Conservation (phyloP, 2,888 invertebrate genomes). For the Timema cristinae region DNA sequence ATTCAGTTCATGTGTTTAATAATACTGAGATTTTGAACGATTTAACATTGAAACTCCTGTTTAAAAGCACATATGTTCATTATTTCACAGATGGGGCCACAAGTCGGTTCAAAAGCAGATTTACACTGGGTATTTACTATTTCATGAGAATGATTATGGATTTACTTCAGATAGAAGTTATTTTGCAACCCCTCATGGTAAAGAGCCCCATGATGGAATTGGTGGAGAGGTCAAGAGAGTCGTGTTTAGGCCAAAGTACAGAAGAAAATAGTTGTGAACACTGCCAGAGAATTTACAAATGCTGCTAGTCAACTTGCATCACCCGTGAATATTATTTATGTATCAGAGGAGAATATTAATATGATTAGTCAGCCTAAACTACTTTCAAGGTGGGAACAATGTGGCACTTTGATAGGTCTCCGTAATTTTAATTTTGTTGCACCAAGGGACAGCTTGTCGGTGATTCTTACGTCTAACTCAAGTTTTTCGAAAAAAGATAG, state of each 20-base stretch:
- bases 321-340: background rate
- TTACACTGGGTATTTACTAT: background rate
- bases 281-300: too few relatives aligned
- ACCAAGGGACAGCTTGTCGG: too few relatives aligned
- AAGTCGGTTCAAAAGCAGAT: constrained; percentile 8
- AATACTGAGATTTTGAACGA: too few relatives aligned
- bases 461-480: too few relatives aligned
- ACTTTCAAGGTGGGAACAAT: too few relatives aligned
- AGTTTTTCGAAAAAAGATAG: too few relatives aligned
- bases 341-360: background rate
- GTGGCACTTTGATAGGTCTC: too few relatives aligned
- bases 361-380: too few relatives aligned
- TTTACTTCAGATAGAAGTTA: constrained; percentile 5
- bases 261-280: background rate
- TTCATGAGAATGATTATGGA: background rate
- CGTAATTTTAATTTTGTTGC: too few relatives aligned
- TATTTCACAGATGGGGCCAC: constrained; percentile 5
- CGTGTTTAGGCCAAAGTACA: background rate
- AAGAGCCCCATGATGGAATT: constrained; percentile 1
- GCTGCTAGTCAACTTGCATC: background rate
- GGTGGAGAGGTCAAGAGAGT: background rate
- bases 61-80: background rate
- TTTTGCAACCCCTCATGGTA: constrained; percentile 1
- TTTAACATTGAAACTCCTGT: background rate
- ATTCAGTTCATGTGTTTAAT: background rate